A percentile compares a stretch with the other conserved stretches of the same genome.
phyloP scores from a whole-genome alignment of 2,797 vertebrate genomes.

The Pantherophis vulpinus region DNA sequence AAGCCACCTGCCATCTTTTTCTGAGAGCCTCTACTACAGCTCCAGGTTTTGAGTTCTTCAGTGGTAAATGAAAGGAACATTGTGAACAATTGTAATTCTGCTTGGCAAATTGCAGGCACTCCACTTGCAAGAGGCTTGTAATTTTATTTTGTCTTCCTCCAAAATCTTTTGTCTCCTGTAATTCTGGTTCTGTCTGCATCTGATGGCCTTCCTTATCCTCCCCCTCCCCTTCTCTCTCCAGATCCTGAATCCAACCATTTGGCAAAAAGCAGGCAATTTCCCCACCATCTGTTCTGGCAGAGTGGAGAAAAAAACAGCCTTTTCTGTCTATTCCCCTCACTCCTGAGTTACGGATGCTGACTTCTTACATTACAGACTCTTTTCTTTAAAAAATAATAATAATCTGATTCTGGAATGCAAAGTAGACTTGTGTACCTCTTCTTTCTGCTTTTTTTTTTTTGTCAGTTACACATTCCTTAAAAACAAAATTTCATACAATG shows the following conservation, averaged over 20 bases:
- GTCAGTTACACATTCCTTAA: not conserved
- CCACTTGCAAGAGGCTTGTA: not conserved
- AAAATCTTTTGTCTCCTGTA: not conserved
- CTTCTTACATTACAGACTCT: not conserved
- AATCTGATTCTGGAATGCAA: not conserved
- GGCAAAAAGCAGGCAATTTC: not conserved
- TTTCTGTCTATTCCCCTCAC: not conserved
- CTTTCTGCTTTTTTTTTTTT: not conserved
- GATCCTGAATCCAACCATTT: not conserved
- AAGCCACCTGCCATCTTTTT: not conserved
- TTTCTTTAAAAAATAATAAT: not conserved
- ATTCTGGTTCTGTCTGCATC: not conserved
- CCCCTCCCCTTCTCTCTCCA: not conserved
- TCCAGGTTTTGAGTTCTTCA: not conserved
- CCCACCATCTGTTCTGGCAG: not conserved
- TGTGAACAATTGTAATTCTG: not conserved
- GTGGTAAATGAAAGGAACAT: not conserved
- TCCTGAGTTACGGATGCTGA: not conserved
- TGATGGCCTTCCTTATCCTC: too few relatives aligned
- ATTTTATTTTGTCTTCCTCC: not conserved
- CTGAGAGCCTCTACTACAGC: not conserved
- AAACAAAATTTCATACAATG: too few relatives aligned
- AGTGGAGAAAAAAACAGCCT: not conserved
- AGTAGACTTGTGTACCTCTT: not conserved
- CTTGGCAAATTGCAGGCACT: not conserved